Base-by-base conservation (phyloP, 2,113 vertebrate genomes). In the Zingel zingel region DNA sequence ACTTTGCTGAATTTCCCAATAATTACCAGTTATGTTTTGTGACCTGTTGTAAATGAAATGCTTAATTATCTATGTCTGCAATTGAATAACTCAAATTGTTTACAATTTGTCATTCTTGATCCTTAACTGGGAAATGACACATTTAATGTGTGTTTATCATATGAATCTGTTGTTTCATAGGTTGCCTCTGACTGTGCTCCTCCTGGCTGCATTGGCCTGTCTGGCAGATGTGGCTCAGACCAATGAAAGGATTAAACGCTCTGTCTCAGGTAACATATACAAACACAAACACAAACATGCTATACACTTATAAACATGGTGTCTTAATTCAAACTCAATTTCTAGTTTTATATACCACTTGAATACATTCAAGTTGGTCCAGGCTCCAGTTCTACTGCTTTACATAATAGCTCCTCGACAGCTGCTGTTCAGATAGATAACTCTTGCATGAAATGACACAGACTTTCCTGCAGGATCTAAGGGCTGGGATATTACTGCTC, bases 231-330 rank as follows among this genome's bases (percentile, higher is more conserved):
- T 65, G 63, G 18, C 75, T 69, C 58, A 21, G 5, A 11, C 81
- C n/a, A 51, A 87, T n/a, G 80, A 63, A 12, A 53, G 23, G 21
- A 71, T 63, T 5, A 82, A 70, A 74, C 47, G 61, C 4, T 69
- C 84, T 30, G 18, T 23, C 43, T 72, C 85, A 87, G 93, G 93
- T 94, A 89, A 77, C 27, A 51, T 25, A 59, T 36, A 33, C 65
- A 33, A 3, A 79, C 53, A 45, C 39, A 83, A 64, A 50, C 33
- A 73, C 39, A 83, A 64, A 51, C 33, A 73, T 43, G n/a, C 19
- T 19, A 1, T 5, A 21, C 0, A 18, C 39, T 51, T 4, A 67
- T 51, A 56, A n/a, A 62, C 8, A 72, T n/a, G 47, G 18, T 43
- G 21, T 47, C 15, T 64, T 25, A 23, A 57, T 63, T 47, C 2